These are phyloP conservation scores for Caenorhabditis latens DNA, from an alignment of 1,140 invertebrate species.

Conservation along the genomic window DNA sequence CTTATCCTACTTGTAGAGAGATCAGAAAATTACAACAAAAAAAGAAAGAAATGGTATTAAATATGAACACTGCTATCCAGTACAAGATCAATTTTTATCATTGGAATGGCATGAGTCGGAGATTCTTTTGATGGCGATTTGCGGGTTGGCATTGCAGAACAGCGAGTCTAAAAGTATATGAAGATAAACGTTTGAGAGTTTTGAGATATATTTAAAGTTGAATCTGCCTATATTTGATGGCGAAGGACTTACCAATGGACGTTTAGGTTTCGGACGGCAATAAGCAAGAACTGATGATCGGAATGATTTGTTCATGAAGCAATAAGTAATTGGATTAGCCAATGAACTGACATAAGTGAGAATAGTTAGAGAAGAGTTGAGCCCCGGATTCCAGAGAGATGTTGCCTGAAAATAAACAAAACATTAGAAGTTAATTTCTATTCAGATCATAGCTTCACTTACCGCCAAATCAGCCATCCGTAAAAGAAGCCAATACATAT, in stretches of 20 bases:
- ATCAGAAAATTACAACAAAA: background rate
- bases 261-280: constrained; percentile 47
- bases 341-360: constrained; percentile 86
- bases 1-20: constrained; percentile 28
- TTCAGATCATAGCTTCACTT: background rate
- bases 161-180: background rate
- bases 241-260: constrained; percentile 3
- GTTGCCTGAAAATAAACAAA: constrained; percentile 82
- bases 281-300: constrained; percentile 56
- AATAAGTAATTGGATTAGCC: constrained; percentile 93
- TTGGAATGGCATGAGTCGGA: constrained; percentile 21
- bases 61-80: constrained; percentile 58
- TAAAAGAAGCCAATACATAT: constrained; percentile 81
- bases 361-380: constrained; percentile 60
- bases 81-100: constrained; percentile 56
- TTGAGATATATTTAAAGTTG: background rate
- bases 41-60: constrained; percentile 28
- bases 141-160: constrained; percentile 22
- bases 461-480: constrained; percentile 83
- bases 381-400: constrained; percentile 55
- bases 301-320: constrained; percentile 84
- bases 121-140: constrained; percentile 17
- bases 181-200: background rate
- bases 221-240: no score
- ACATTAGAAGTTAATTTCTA: background rate